Base-by-base conservation (phyloP, 2,113 vertebrate species). In the Lagopus leucura region DNA sequence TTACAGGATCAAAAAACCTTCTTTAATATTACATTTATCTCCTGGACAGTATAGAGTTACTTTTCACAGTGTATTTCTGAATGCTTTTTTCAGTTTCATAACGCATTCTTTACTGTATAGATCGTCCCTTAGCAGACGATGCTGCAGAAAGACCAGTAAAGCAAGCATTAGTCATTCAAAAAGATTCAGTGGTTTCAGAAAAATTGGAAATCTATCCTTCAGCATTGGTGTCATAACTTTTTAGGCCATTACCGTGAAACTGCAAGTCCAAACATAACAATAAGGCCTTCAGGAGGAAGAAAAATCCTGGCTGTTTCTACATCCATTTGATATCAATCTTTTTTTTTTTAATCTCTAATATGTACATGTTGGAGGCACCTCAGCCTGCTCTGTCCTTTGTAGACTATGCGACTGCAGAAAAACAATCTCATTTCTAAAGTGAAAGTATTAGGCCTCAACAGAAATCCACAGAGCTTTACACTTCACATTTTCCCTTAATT, bases 401-500 rank as follows among this genome's bases (percentile, higher is more conserved):
- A 55, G 54, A 50, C 52, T 79, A 64, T 19, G 20, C 25, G 25
- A 58, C 36, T 60, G 79, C 4, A 92, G 27, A 43, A 57, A 77
- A 85, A 28, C 74, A 74, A 83, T 43, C 42, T 38, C 25, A 34
- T 73, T 82, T 66, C 36, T 55, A 58, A 92, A 9, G 64, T 66
- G 89, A 89, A 86, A 57, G 19, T 96, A 87, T 40, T 71, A 72
- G 32, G 94, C 21, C 60, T 73, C 76, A 90, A 81, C 54, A 82
- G 61, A 50, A 96, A 94, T 83, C 85, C 84, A 91, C 69, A 82
- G 45, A 87, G 54, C 57, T 86, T 61, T 65, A 80, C 79, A 80
- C 87, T 78, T 71, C 92, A 32, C 96, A 75, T 77, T 92, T 92
- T 50, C 71, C 82, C 96, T 71, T 88, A 58, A 70, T 76, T 92